Base-by-base conservation (phyloP, 2,113 vertebrate species). In the Chunga burmeisteri region DNA sequence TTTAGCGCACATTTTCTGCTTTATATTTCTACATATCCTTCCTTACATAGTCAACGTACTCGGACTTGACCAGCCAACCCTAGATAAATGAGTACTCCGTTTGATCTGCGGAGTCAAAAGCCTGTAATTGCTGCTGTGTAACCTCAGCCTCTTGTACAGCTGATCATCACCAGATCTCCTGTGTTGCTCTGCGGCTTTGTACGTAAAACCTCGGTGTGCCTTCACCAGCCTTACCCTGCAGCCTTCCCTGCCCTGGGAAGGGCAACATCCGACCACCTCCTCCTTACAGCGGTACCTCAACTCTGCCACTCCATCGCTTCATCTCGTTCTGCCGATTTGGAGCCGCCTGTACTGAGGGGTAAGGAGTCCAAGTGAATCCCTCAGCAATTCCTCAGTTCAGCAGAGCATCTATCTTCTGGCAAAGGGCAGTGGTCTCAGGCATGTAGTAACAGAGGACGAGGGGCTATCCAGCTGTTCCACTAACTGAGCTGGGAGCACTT, bases 111-210 rank as follows among this genome's bases (percentile, higher is more conserved):
- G 7, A 88, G 2, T 20, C 50, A 46, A 83, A 77, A 78, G 16
- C 32, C 13, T 29, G 4, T 0, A 2, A 7, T 8, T 61, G 20
- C 44, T 72, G 14, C 25, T 22, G 6, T 1, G 3, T 10, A 72
- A 61, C 20, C 1, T 0, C 86, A 83, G 21, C 23, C 26, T 75
- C 61, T 68, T 68, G 1, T 0, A 30, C 19, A n/a, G 12, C 55
- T 36, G 56, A 72, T 16, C 26, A 13, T 63, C 56, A 9, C 9
- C 13, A 32, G 23, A 67, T 34, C 47, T 70, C 13, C 34, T 6
- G 6, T 3, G 3, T 6, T 47, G 17, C 29, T 49, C 85, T 20
- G 8, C 22, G 62, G 3, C 22, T 46, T 55, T 1, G 0, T 25
- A 46, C 13, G 5, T 6, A 50, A 74, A 74, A 14, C 22, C n/a